A percentile compares a stretch with the other conserved stretches of the same genome.
phyloP scores from a whole-genome alignment of 1,140 invertebrate genomes.

The Druon quercuslanigerum region DNA sequence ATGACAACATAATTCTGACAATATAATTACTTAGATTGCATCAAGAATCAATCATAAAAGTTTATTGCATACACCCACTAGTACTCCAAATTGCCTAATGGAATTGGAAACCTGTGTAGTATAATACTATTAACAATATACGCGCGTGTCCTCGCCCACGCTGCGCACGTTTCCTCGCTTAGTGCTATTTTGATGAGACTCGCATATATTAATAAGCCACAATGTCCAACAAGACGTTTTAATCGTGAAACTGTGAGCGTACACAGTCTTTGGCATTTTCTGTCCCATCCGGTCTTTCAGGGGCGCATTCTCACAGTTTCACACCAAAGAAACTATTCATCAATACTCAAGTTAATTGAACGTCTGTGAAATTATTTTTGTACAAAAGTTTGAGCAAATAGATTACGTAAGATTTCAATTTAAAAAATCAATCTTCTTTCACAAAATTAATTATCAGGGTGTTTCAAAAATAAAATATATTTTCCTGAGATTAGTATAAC shows the following conservation, averaged over 20 bases:
- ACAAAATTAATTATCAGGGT: too few species aligned
- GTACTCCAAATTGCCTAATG: conserved; percentile 25
- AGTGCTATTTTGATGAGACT: conserved; percentile 30
- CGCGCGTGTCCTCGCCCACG: conserved; percentile 27
- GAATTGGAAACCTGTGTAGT: conserved; percentile 24
- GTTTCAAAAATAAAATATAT: too few species aligned
- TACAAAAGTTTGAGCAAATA: too few species aligned
- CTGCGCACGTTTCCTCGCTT: conserved; percentile 27
- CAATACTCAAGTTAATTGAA: background rate
- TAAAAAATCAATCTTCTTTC: too few species aligned
- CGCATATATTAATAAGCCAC: conserved; percentile 23
- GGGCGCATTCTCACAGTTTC: conserved; percentile 16
- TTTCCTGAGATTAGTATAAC: too few species aligned
- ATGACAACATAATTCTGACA: conserved; percentile 19
- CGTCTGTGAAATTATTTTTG: too few species aligned
- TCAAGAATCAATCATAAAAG: conserved; percentile 23
- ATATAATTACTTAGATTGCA: conserved; percentile 13
- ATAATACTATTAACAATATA: conserved; percentile 25
- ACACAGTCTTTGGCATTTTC: conserved; percentile 14
- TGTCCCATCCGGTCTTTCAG: conserved; percentile 27
- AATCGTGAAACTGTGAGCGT: conserved; percentile 5
- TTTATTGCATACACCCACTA: conserved; percentile 19
- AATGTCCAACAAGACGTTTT: conserved; percentile 26
- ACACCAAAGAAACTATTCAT: conserved; percentile 1
- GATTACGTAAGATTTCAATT: too few species aligned